Evolutionary conservation across 2,113 vertebrate genomes (phyloP), one percentile per base, ranked within the genome.

Genomic region (Apodemus speciosus): DNA sequence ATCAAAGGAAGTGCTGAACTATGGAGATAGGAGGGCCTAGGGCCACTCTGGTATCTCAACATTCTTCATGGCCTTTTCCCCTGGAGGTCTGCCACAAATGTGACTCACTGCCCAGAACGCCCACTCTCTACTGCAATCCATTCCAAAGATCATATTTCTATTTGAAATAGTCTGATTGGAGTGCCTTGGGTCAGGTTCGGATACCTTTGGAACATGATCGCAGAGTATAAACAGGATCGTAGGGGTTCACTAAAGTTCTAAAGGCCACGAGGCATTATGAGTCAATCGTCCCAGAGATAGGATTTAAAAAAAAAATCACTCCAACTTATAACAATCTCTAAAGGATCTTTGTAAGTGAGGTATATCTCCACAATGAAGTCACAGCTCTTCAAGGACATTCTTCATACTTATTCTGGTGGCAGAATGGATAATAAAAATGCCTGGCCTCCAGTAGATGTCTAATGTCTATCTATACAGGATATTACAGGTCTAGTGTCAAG

Each of bases 1-100:
- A 96, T 96, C 93, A 95, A 89, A 96, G 94, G 94, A 96, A 96
- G 86, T 89, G 35, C 89, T 96, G 80, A 94, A 76, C 53, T 72
- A 72, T 80, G 43, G 21, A 96, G 96, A 97, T 92, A 96, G 94
- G 83, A 94, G 69, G 68, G 69, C 85, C 7, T 10, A 76, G 71
- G 56, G 77, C 58, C 86, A 35, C 62, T 94, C 40, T 91, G 27
- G 32, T 85, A 86, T 90, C 62, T 96, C 6, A 2, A 66, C 86
- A 80, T 81, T 92, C 94, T 79, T 93, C 85, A 32, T 6, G 40
- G 51, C 80, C 85, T 91, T 94, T 95, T 40, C 68, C 49, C 80
- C 68, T 94, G 88, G 95, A 93, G 71, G 69, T 49, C 32, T 92
- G 92, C 94, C 92, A 96, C 92, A 62, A 86, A 66, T 25, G 16